phyloP scores from a whole-genome alignment of 2,113 vertebrate genomes.

The Aramus guarauna region DNA sequence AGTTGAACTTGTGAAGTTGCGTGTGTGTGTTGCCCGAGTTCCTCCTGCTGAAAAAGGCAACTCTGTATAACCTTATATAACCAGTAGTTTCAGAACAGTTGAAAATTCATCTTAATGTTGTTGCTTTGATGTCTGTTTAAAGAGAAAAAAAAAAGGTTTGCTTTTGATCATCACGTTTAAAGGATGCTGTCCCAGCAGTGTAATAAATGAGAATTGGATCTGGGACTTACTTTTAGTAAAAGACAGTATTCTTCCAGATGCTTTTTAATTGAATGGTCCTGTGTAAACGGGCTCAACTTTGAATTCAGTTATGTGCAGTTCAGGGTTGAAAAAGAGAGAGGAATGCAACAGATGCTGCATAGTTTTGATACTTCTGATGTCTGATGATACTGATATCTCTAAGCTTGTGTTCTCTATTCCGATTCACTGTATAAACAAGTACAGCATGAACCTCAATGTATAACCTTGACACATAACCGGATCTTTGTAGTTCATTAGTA shows the following conservation, averaged over 20 bases:
- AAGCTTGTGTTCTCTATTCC: not conserved
- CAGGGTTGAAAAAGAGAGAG: not conserved
- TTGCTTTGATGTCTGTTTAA: not conserved
- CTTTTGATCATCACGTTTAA: not conserved
- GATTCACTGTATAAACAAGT: not conserved
- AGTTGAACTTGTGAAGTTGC: not conserved
- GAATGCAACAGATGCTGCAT: not conserved
- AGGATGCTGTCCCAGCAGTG: not conserved
- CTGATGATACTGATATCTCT: not conserved
- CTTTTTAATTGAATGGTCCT: slow-evolving; percentile 52
- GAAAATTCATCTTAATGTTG: slow-evolving; percentile 21
- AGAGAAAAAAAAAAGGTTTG: not conserved
- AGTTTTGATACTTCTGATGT: not conserved
- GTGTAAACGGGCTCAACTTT: slow-evolving; percentile 18
- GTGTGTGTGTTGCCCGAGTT: not conserved
- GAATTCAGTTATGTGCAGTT: not conserved
- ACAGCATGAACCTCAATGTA: not conserved
- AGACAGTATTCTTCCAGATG: slow-evolving; percentile 42
- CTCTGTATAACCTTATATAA: not conserved
- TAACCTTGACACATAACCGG: not conserved
- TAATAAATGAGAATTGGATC: slow-evolving; percentile 54
- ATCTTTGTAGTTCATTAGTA: not conserved
- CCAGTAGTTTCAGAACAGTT: not conserved
- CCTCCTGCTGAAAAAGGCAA: not conserved
- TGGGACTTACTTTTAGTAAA: slow-evolving; percentile 22